Conservation (phyloP, 2,888 invertebrate genomes). For the Seladonia tumulorum region DNA sequence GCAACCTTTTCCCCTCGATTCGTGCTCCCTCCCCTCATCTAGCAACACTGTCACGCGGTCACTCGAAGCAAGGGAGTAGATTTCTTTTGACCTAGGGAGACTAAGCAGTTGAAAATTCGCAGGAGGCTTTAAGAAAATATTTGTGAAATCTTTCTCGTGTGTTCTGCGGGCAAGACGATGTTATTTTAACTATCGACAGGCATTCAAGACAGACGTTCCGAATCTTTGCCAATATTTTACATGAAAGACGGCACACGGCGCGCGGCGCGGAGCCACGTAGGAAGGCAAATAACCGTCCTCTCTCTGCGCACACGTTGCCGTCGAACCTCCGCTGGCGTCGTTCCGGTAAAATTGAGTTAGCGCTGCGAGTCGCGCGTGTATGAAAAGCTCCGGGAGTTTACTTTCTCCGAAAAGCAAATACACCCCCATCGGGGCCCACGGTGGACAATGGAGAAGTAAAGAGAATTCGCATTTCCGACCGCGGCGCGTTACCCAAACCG, state of each 20-base stretch:
- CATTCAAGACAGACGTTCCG: slow-evolving; percentile 20
- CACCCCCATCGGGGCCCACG: slow-evolving; percentile 26
- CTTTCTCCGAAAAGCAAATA: slow-evolving; percentile 63
- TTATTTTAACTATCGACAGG: slow-evolving; percentile 35
- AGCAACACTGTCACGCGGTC: too few relatives aligned
- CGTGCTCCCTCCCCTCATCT: too few relatives aligned
- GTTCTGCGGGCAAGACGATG: background rate
- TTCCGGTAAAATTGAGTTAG: slow-evolving; percentile 66
- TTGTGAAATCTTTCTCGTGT: background rate
- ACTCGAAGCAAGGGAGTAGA: too few relatives aligned
- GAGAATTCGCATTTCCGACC: slow-evolving; percentile 63
- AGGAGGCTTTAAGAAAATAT: slow-evolving; percentile 2
- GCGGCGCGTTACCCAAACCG: slow-evolving; percentile 41
- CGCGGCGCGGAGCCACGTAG: background rate
- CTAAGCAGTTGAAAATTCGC: too few relatives aligned
- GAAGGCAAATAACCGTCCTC: slow-evolving; percentile 53
- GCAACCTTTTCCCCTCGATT: too few relatives aligned
- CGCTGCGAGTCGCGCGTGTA: slow-evolving; percentile 58
- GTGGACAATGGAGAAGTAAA: slow-evolving; percentile 63
- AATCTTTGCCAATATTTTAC: slow-evolving; percentile 52
- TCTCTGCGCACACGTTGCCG: slow-evolving; percentile 27
- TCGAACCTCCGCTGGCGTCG: slow-evolving; percentile 51
- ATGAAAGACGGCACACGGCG: slow-evolving; percentile 29
- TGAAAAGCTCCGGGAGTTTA: slow-evolving; percentile 66
- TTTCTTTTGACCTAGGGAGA: too few relatives aligned